Percentiles rank a stretch among this genome's conserved stretches.
Evolutionary conservation across 2,113 vertebrate genomes (phyloP).

Genomic region (Phasianus colchicus): DNA sequence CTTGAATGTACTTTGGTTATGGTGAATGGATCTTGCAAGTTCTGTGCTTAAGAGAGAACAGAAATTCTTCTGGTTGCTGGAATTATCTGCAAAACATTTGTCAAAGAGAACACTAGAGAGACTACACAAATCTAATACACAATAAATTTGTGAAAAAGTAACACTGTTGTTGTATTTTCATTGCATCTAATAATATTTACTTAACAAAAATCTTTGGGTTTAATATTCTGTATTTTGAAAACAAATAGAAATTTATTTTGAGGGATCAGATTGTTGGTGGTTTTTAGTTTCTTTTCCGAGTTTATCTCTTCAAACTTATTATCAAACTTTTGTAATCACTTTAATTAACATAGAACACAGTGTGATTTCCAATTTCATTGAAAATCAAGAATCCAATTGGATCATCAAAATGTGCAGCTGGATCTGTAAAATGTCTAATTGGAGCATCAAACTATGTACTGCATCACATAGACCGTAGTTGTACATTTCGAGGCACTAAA

Average conservation of each 20-base stretch:
- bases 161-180: background rate
- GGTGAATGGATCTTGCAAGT: background rate
- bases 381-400: conserved; percentile 22
- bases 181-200: background rate
- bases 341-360: background rate
- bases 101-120: background rate
- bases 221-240: background rate
- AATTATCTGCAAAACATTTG: background rate
- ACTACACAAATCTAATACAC: background rate
- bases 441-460: background rate
- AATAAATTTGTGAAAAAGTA: background rate
- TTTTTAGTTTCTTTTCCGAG: background rate
- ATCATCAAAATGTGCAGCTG: conserved; percentile 42
- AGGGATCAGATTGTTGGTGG: background rate
- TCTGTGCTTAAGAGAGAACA: background rate
- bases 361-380: background rate
- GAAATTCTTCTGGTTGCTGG: background rate
- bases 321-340: background rate
- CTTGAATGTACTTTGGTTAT: accelerated
- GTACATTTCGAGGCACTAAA: conserved; percentile 33
- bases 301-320: background rate
- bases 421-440: conserved; percentile 38
- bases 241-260: background rate
- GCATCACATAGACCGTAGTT: background rate
- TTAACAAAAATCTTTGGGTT: background rate